Evolutionary conservation across 1,140 invertebrate species (phyloP).

Genomic region (Triops longicaudatus): DNA sequence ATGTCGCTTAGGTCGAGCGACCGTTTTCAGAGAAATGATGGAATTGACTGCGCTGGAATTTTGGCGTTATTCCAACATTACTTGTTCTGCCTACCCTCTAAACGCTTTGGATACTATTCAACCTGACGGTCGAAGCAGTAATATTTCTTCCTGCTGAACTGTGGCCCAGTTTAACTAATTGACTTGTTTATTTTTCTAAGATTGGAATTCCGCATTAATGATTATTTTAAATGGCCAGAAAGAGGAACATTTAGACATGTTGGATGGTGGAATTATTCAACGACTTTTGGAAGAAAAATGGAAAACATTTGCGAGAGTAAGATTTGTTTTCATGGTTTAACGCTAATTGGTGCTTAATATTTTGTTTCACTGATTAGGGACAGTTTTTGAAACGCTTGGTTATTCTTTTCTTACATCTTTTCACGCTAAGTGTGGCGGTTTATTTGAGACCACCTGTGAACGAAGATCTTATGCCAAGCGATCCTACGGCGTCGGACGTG

Average conservation of each 20-base stretch:
- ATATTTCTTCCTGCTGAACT: slow-evolving; percentile 39
- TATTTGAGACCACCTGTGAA: slow-evolving; percentile 64
- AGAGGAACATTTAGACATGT: slow-evolving; percentile 96
- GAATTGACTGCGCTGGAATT: slow-evolving; percentile 92
- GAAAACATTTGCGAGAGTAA: slow-evolving; percentile 94
- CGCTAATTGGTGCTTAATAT: background rate
- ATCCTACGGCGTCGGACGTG: slow-evolving; percentile 41
- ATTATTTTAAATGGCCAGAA: slow-evolving; percentile 96
- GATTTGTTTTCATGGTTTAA: slow-evolving; percentile 27
- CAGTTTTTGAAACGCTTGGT: slow-evolving; percentile 86
- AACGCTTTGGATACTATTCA: slow-evolving; percentile 91
- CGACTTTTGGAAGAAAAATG: slow-evolving; percentile 96
- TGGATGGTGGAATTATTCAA: slow-evolving; percentile 96
- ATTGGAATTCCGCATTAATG: slow-evolving; percentile 96
- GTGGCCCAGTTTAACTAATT: slow-evolving; percentile 12
- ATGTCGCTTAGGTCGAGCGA: slow-evolving; percentile 86
- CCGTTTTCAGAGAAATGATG: slow-evolving; percentile 96
- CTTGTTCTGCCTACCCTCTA: slow-evolving; percentile 94
- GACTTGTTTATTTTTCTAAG: slow-evolving; percentile 43
- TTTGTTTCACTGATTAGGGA: slow-evolving; percentile 47
- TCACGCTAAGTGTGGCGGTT: slow-evolving; percentile 78
- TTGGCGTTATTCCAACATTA: slow-evolving; percentile 98
- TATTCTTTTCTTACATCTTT: slow-evolving; percentile 72
- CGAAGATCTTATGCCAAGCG: slow-evolving; percentile 45
- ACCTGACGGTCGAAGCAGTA: slow-evolving; percentile 89